phyloP scores from a whole-genome alignment of 92 coral and sea anemone genomes.

The Diadumene lineata region DNA sequence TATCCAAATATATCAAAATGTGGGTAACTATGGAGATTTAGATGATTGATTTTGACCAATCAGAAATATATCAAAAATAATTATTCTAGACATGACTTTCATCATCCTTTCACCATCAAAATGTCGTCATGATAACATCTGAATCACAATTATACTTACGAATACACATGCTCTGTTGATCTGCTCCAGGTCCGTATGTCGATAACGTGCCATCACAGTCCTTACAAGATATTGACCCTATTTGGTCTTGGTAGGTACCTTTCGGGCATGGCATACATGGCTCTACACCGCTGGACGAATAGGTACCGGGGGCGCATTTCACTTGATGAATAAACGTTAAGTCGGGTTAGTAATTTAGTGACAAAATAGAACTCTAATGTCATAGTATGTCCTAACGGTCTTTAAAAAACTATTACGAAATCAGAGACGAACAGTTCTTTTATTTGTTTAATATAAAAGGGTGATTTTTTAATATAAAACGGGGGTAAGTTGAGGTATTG shows the following conservation, averaged over 20 bases:
- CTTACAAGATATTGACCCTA: constrained; percentile 73
- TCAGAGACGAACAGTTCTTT: too few species aligned
- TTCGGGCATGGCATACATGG: constrained; percentile 88
- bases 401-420: too few species aligned
- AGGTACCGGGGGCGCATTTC: constrained; percentile 98
- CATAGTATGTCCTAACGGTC: too few species aligned
- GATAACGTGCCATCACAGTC: constrained; percentile 76
- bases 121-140: not conserved
- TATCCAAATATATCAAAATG: too few species aligned
- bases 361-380: not conserved
- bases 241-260: constrained; percentile 67
- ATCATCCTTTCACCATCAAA: not conserved
- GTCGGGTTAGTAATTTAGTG: not conserved
- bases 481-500: too few species aligned
- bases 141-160: constrained; percentile 48
- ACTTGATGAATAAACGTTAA: constrained; percentile 37
- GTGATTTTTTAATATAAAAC: too few species aligned
- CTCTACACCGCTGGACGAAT: constrained; percentile 87
- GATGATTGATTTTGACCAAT: too few species aligned
- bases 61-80: too few species aligned
- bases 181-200: constrained; percentile 91
- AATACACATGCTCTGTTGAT: constrained; percentile 61
- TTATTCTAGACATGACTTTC: too few species aligned
- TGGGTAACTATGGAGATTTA: too few species aligned
- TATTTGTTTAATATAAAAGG: too few species aligned